A percentile compares a stretch with the other conserved stretches of the same genome.
These are phyloP conservation scores for Threskiornis aethiopicus DNA, from an alignment of 2,797 vertebrate species.

Conservation along the genomic window DNA sequence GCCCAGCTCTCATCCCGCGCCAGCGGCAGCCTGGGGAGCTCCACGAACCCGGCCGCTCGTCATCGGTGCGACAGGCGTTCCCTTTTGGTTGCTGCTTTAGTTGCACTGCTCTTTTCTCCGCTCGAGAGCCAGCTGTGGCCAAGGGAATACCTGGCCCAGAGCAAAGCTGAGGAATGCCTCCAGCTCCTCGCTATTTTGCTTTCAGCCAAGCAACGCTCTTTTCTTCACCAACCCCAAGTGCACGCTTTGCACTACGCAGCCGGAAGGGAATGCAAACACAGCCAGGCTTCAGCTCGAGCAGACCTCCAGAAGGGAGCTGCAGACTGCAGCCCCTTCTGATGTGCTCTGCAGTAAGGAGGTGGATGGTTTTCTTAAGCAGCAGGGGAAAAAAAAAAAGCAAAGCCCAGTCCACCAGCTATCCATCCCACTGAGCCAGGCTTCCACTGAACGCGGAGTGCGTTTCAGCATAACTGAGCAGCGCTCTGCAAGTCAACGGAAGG, in stretches of 20 bases:
- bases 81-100: neutral
- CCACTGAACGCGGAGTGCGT: accelerated
- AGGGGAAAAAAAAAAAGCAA: neutral
- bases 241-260: accelerated
- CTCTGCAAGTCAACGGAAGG: neutral
- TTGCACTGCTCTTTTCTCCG: neutral
- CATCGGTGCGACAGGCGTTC: accelerated
- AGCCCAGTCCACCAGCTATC: neutral
- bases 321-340: neutral
- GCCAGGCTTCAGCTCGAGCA: neutral
- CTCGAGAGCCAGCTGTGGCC: neutral
- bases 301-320: neutral
- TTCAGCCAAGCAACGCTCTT: neutral
- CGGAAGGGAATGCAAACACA: neutral
- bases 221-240: neutral
- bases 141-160: accelerated
- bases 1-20: neutral
- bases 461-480: accelerated
- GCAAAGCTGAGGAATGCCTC: neutral
- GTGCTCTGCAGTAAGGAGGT: accelerated
- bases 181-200: neutral
- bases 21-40: neutral
- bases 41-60: accelerated
- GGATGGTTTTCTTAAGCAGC: neutral
- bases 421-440: accelerated